phyloP scores from a whole-genome alignment of 2,113 vertebrate genomes.

The Colistium nudipinnis region DNA sequence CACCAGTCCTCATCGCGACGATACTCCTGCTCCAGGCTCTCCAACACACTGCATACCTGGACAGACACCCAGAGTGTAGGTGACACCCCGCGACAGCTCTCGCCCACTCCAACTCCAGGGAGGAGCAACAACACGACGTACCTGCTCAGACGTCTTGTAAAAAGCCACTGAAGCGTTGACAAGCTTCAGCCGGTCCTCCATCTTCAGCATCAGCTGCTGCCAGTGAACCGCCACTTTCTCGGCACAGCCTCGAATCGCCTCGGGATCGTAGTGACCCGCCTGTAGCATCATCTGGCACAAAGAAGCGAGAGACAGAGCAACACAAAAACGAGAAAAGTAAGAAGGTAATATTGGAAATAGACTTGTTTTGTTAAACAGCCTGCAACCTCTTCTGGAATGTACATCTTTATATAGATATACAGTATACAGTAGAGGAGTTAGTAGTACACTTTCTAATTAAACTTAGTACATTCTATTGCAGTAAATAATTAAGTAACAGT shows the following conservation, averaged over 20 bases:
- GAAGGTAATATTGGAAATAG: not conserved
- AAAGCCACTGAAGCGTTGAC: constrained; percentile 98
- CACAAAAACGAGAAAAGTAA: too few species aligned
- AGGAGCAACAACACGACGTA: constrained; percentile 38
- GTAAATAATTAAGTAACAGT: not conserved
- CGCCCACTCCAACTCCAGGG: too few species aligned
- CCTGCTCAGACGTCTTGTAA: constrained; percentile 99
- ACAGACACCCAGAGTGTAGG: not conserved
- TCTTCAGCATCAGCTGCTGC: constrained; percentile 99
- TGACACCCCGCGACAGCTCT: not conserved
- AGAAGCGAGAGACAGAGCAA: too few species aligned
- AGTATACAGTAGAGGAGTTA: too few species aligned
- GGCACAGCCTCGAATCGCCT: constrained; percentile 92
- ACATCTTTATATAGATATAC: too few species aligned
- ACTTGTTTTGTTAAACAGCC: not conserved
- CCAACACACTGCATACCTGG: constrained; percentile 96
- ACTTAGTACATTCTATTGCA: too few species aligned
- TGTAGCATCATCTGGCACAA: constrained; percentile 84
- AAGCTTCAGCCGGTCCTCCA: constrained; percentile 98
- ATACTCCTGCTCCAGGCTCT: constrained; percentile 97
- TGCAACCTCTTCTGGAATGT: not conserved
- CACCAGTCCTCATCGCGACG: constrained; percentile 98
- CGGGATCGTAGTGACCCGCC: constrained; percentile 93
- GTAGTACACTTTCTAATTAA: too few species aligned
- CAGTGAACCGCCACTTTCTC: constrained; percentile 98